Base-by-base conservation (phyloP, 2,888 invertebrate species). In the Athrips mouffetella region DNA sequence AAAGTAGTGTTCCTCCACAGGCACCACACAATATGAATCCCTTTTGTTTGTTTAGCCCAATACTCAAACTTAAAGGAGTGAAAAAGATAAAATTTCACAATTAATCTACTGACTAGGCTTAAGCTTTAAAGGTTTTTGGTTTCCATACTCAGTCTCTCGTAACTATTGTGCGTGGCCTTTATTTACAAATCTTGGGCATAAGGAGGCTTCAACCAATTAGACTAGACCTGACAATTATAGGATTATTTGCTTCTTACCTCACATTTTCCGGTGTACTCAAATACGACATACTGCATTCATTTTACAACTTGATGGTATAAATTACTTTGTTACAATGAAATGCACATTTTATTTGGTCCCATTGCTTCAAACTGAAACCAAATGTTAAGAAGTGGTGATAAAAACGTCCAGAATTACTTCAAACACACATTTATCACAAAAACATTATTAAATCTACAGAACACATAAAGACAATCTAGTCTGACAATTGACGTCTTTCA, bases 251-350 rank as follows among this genome's bases (percentile, higher is more conserved):
- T 52, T 69, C 86, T 80, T 63, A 89, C 89, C 88, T 87, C 73
- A 89, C 86, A 84, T 87, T 89, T 84, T 88, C 89, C 65, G 89
- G 76, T 64, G 89, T 73, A 71, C 89, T 89, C 84, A 89, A 80
- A 83, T 79, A 89, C 76, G 89, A 89, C 89, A 89, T 89, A 70
- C 60, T 89, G 81, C 66, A 70, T 74, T 79, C 88, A 88, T 89
- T 81, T 81, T 87, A 82, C 69, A 76, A 76, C 76, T 72, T 75
- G 70, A 60, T 69, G 59, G 70, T 68, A 73, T 60, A 75, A 76
- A 74, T 61, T 72, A 74, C 64, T 60, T 57, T 66, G 68, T 58
- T 70, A 70, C 63, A 64, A 69, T 62, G 62, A 71, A 67, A 65
- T 71, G 66, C 65, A 62, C 62, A 65, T 65, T 68, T 60, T 61